phyloP scores from a whole-genome alignment of 2,797 vertebrate genomes.

The Gobio occitaniae region DNA sequence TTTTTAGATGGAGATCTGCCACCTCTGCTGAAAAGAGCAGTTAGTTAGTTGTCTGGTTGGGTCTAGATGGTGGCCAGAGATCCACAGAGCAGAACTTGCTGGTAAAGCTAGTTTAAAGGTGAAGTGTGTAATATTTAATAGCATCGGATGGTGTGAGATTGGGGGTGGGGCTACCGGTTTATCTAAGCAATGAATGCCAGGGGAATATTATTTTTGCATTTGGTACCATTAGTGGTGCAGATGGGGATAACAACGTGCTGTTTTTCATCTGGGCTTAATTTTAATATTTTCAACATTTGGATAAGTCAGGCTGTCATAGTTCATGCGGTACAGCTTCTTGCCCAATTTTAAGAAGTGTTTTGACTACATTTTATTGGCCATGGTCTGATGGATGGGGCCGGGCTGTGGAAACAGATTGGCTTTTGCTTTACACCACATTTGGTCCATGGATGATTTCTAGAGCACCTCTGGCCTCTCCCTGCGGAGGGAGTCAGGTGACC shows the following conservation, averaged over 20 bases:
- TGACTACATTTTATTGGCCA: slow-evolving; percentile 84
- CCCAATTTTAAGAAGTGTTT: slow-evolving; percentile 87
- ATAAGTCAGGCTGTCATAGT: slow-evolving; percentile 79
- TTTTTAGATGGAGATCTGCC: slow-evolving; percentile 7
- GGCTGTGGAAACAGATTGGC: slow-evolving; percentile 74
- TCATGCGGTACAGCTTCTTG: slow-evolving; percentile 78
- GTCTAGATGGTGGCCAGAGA: neutral
- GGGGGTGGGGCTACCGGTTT: neutral
- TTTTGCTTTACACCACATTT: slow-evolving; percentile 83
- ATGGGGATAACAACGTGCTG: neutral
- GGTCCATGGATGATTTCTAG: slow-evolving; percentile 79
- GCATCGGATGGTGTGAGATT: neutral
- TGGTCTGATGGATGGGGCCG: slow-evolving; percentile 79
- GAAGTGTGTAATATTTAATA: neutral
- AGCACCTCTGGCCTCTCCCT: slow-evolving; percentile 78
- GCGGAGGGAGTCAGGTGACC: slow-evolving; percentile 84
- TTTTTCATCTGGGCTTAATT: slow-evolving; percentile 8
- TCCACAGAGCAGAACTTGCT: neutral
- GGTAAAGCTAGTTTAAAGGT: neutral
- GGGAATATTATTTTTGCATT: neutral
- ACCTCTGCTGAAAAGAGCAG: neutral
- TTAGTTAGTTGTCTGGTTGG: neutral
- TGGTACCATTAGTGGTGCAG: neutral
- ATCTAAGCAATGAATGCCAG: neutral
- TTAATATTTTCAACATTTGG: slow-evolving; percentile 67